Base-by-base conservation (phyloP, 1,140 invertebrate species). In the Maconellicoccus hirsutus region DNA sequence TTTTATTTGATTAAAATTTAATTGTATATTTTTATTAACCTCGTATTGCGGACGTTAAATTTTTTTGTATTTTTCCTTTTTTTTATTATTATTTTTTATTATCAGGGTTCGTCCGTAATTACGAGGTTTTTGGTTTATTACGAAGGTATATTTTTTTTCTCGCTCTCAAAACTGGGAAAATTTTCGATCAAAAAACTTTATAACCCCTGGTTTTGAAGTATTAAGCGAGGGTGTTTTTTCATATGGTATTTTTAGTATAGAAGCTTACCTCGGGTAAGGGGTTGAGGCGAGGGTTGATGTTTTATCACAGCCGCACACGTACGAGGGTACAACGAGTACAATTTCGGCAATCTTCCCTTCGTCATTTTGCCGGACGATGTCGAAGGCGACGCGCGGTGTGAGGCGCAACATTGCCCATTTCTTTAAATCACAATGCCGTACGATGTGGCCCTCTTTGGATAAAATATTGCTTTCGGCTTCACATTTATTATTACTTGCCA, bases 401-500 rank as follows among this genome's bases (percentile, higher is more conserved):
- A 14, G 42, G 10, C n/a, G 29, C 61, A 10, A 66, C 25, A 22
- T 66, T 66, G 61, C 10, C 61, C 25, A 66, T 66, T 66, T 66
- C 61, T 66, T 66, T 66, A 66, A 66, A 66, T 66, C 61, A 66
- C 61, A 25, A 66, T 66, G 14, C 25, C 25, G 3, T 66, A 66
- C 61, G 4, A 4, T 66, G 10, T 23, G 7, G 3, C 61, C 16
- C 61, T 66, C 25, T 66, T 66, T 66, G 61, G 22, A 66, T 66
- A 66, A 66, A 66, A 66, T 66, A 66, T 66, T 66, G 61, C 25
- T 66, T 66, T 66, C 61, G 25, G 61, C 61, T 66, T 66, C 61
- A 66, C 61, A 66, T 66, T 66, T 66, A 66, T 66, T 66, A 66
- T 66, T 66, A 66, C 61, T 66, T 66, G 61, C 61, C 61, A 25